Evolutionary conservation across 1,140 invertebrate genomes (phyloP).

Genomic region (Octopus sinensis): DNA sequence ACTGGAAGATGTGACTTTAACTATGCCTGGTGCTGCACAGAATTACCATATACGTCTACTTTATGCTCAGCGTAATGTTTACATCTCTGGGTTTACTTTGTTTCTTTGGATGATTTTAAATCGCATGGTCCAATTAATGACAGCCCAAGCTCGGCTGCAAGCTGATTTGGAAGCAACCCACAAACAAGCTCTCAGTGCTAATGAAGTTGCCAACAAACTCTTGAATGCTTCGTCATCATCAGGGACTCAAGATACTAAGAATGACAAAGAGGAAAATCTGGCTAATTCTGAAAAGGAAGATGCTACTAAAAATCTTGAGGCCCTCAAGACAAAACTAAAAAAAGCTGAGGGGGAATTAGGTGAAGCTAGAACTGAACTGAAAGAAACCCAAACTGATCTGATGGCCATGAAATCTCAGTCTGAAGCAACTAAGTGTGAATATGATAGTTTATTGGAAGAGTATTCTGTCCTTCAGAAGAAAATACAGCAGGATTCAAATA

Average conservation of each 20-base stretch:
- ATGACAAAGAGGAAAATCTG: background rate
- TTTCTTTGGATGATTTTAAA: background rate
- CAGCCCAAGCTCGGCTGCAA: background rate
- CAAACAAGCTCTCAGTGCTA: background rate
- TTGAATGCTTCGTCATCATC: background rate
- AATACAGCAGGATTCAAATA: background rate
- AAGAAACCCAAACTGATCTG: background rate
- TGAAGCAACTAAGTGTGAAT: background rate
- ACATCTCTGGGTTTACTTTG: background rate
- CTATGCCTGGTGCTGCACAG: slow-evolving; percentile 58
- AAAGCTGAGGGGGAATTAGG: background rate
- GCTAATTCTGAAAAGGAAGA: background rate
- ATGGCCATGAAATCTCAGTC: background rate
- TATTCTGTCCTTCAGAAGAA: background rate
- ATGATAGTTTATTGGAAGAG: background rate
- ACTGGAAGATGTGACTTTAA: slow-evolving; percentile 54
- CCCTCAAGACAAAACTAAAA: background rate
- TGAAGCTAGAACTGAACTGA: background rate
- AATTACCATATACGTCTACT: slow-evolving; percentile 82
- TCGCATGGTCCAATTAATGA: background rate
- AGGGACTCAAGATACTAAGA: background rate
- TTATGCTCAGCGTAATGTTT: slow-evolving; percentile 81
- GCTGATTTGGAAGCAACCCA: background rate
- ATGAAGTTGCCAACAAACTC: background rate
- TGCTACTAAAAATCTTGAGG: background rate